phyloP scores from a whole-genome alignment of 2,797 vertebrate genomes.

The Crocodylus rhombifer region DNA sequence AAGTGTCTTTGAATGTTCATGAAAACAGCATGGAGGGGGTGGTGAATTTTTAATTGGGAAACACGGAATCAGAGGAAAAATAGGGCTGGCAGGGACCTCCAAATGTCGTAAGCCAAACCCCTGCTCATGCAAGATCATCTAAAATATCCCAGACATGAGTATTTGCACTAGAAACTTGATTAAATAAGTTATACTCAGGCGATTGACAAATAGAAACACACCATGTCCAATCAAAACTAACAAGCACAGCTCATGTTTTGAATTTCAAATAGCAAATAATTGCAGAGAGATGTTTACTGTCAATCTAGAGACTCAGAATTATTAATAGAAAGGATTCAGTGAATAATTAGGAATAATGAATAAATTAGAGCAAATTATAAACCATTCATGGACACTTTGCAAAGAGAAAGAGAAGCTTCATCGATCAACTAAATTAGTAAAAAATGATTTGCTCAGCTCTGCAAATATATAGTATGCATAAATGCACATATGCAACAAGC shows the following conservation, averaged over 20 bases:
- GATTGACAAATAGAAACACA: background rate
- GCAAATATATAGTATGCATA: constrained; percentile 20
- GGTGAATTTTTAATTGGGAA: too few species aligned
- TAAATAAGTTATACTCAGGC: background rate
- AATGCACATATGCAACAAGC: background rate
- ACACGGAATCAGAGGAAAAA: too few species aligned
- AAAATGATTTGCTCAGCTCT: constrained; percentile 20
- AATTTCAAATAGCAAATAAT: constrained; percentile 46
- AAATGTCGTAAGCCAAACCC: too few species aligned
- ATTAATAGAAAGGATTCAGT: constrained; percentile 62
- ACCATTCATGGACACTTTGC: constrained; percentile 41
- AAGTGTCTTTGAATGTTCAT: constrained; percentile 59
- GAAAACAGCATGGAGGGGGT: constrained; percentile 30
- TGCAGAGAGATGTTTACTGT: constrained; percentile 54
- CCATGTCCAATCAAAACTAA: constrained; percentile 37
- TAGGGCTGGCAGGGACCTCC: too few species aligned
- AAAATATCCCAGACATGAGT: background rate
- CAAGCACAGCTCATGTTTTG: constrained; percentile 38
- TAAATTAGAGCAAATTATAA: constrained; percentile 64
- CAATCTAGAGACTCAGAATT: constrained; percentile 45
- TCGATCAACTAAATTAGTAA: constrained; percentile 39
- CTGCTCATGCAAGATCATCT: background rate
- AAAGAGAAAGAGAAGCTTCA: constrained; percentile 4
- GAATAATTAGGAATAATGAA: constrained; percentile 70
- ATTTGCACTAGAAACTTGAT: constrained; percentile 7